phyloP scores from a whole-genome alignment of 2,113 vertebrate species.

The Hirundichthys speculiger region DNA sequence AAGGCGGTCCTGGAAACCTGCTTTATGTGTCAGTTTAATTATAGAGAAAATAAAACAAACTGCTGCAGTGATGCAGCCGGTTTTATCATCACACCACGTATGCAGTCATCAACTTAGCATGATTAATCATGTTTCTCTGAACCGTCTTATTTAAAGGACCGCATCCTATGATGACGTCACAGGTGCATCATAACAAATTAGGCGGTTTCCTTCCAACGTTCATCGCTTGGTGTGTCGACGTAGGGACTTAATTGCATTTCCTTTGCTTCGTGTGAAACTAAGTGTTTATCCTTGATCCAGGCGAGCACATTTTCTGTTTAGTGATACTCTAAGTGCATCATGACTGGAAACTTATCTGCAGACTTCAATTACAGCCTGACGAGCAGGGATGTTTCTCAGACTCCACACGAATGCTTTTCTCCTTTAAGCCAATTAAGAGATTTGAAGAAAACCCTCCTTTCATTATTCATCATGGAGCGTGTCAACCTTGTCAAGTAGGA shows the following conservation, averaged over 20 bases:
- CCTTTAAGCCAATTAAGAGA: constrained; percentile 62
- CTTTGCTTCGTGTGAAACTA: constrained; percentile 60
- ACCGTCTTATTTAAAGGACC: constrained; percentile 47
- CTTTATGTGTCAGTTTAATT: too few relatives aligned
- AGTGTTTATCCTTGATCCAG: constrained; percentile 66
- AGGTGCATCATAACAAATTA: constrained; percentile 70
- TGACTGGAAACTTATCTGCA: constrained; percentile 48
- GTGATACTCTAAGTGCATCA: constrained; percentile 49
- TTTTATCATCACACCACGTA: constrained; percentile 48
- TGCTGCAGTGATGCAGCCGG: constrained; percentile 34
- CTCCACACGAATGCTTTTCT: constrained; percentile 29
- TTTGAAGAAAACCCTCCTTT: constrained; percentile 61
- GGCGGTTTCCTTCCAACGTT: constrained; percentile 69
- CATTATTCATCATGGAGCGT: constrained; percentile 50
- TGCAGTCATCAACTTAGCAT: constrained; percentile 52
- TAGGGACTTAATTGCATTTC: constrained; percentile 71
- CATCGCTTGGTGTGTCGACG: constrained; percentile 69
- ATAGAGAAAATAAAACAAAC: too few relatives aligned
- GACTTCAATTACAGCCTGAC: constrained; percentile 58
- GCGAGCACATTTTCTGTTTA: constrained; percentile 43
- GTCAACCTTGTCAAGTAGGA: constrained; percentile 49
- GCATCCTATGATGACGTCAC: constrained; percentile 72
- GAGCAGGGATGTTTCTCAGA: constrained; percentile 42
- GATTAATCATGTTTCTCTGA: constrained; percentile 59
- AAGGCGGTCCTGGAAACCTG: too few relatives aligned